Evolutionary conservation across 2,888 invertebrate genomes (phyloP).

Genomic region (Embidobia sp.): DNA sequence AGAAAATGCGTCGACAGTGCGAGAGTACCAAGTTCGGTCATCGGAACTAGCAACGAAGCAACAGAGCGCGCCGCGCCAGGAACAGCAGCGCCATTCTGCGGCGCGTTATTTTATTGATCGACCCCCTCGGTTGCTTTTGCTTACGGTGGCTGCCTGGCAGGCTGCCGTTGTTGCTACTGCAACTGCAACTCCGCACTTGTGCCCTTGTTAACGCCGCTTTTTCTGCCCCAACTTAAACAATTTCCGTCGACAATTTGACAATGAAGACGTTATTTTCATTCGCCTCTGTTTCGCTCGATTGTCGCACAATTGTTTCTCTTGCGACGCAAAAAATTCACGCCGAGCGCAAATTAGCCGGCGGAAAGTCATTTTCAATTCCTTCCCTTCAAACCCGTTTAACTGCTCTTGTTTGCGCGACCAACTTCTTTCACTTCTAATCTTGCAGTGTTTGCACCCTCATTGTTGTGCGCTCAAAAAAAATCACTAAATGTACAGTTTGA

Average conservation of each 20-base stretch:
- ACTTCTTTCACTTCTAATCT: no score
- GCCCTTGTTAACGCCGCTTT: constrained; percentile 23
- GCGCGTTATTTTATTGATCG: constrained; percentile 80
- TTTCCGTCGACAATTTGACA: constrained; percentile 14
- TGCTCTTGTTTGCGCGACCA: no score
- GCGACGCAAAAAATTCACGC: background rate
- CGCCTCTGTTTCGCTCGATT: background rate
- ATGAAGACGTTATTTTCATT: constrained; percentile 14
- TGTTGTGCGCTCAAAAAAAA: no score
- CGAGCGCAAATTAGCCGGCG: no score
- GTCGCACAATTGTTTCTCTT: background rate
- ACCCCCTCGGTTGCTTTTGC: constrained; percentile 68
- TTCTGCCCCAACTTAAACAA: constrained; percentile 12
- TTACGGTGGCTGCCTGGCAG: constrained; percentile 33
- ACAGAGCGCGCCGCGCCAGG: constrained; percentile 63
- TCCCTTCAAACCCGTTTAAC: no score
- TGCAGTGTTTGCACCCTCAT: no score
- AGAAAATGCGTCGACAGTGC: constrained; percentile 43
- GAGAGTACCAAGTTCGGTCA: constrained; percentile 50
- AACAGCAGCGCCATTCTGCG: constrained; percentile 77
- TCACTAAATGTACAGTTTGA: no score
- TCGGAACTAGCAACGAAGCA: constrained; percentile 58
- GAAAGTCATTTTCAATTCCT: no score
- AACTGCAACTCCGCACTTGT: constrained; percentile 42
- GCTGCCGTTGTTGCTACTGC: constrained; percentile 35